Evolutionary conservation across 2,113 vertebrate genomes (phyloP), one percentile per base, ranked within the genome.

Genomic region (Apaloderma vittatum): DNA sequence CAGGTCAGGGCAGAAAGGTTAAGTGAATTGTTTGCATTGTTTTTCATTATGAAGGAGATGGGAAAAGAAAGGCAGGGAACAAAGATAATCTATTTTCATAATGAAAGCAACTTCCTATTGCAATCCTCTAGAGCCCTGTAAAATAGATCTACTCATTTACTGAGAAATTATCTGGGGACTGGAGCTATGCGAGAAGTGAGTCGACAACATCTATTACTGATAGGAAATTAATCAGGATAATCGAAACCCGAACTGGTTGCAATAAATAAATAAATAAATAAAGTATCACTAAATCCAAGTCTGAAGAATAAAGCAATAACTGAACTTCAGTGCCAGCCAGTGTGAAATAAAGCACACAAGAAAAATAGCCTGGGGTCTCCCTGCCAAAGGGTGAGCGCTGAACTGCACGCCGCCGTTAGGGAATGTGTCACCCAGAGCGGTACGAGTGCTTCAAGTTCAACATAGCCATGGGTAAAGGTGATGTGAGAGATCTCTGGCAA

Each of bases 281-380:
- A 61, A 43, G 15, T 3, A 29, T 3, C 6, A 8, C 59, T 7
- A 72, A 86, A 7, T 24, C 36, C 62, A 22, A 0, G 0, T 5
- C 66, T 66, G 74, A 63, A 37, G 23, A 15, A 16, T 15, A 21
- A 71, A 58, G 30, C 8, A 52, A 27, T 23, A 66, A 49, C 45
- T 79, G 85, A 26, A 86, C 51, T 86, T 34, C 30, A 15, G 49
- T 27, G 67, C 37, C 27, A 54, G 27, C 12, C 86, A 19, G 24
- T 22, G 19, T 55, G 63, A 62, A 68, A 18, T 29, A 59, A 83
- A 2, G 22, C 34, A 8, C 8, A 7, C 4, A 17, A 55, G 29
- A 48, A 37, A 68, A 76, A 14, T 1, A 45, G 6, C 54, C 72
- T 22, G 5, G 0, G 1, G 71, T 9, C 4, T 73, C 40, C 24